A percentile compares a stretch with the other conserved stretches of the same genome.
phyloP scores from a whole-genome alignment of 2,888 invertebrate species.

The Biston betularia region DNA sequence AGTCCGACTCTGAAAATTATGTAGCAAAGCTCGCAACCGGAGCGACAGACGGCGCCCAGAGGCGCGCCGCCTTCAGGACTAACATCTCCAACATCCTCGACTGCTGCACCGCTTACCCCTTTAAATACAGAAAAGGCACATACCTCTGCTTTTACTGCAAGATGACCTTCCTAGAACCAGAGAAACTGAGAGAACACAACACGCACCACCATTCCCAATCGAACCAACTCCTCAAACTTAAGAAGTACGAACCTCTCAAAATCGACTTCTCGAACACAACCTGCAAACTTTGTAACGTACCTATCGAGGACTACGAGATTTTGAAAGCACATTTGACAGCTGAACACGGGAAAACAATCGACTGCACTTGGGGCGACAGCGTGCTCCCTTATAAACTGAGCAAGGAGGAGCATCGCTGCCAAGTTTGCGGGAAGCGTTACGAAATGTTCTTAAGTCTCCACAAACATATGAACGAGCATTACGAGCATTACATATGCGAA shows the following conservation, averaged over 20 bases:
- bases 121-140: constrained; percentile 77
- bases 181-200: constrained; percentile 73
- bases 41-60: constrained; percentile 58
- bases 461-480: constrained; percentile 81
- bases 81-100: constrained; percentile 73
- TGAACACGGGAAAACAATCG: constrained; percentile 68
- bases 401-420: constrained; percentile 73
- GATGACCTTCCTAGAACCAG: constrained; percentile 73
- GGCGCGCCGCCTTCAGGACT: constrained; percentile 71
- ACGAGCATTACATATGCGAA: constrained; percentile 78
- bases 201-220: constrained; percentile 62
- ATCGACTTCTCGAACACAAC: constrained; percentile 71
- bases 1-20: constrained; percentile 56
- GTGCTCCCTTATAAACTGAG: constrained; percentile 77
- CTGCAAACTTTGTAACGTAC: constrained; percentile 69
- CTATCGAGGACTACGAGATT: constrained; percentile 63
- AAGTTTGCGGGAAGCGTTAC: constrained; percentile 76
- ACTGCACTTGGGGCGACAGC: constrained; percentile 71
- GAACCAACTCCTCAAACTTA: constrained; percentile 63
- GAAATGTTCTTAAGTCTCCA: constrained; percentile 79
- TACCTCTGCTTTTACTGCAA: constrained; percentile 79
- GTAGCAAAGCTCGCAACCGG: constrained; percentile 9
- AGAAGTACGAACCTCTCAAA: constrained; percentile 78
- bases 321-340: constrained; percentile 67
- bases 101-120: constrained; percentile 76